Conservation (phyloP, 2,888 invertebrate species). For the Chloromyia formosa region DNA sequence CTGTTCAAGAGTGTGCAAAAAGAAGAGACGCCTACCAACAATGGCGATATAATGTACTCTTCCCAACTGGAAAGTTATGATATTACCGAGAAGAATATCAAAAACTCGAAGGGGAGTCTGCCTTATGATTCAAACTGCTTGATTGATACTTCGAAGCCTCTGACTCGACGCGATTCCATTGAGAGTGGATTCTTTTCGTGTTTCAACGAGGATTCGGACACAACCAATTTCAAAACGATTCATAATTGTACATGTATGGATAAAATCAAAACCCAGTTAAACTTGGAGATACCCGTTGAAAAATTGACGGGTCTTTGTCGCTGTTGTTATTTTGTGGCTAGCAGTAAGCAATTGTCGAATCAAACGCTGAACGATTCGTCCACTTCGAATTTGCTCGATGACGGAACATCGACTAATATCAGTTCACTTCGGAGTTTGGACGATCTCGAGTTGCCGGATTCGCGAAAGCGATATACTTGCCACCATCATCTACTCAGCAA, state of each 20-base stretch:
- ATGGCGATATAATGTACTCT: conserved; percentile 49
- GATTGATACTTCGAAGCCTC: conserved; percentile 57
- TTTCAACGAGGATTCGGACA: conserved; percentile 81
- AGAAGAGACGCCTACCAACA: conserved; percentile 44
- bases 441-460: conserved; percentile 66
- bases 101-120: conserved; percentile 55
- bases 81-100: conserved; percentile 55
- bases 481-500: conserved; percentile 62
- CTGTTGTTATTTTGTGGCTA: conserved; percentile 56
- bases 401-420: conserved; percentile 67
- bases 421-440: conserved; percentile 70
- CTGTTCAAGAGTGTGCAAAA: conserved; percentile 62
- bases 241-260: conserved; percentile 57
- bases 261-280: conserved; percentile 59
- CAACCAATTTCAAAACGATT: conserved; percentile 64
- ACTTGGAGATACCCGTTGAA: conserved; percentile 58
- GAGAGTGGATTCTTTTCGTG: conserved; percentile 92
- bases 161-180: conserved; percentile 83
- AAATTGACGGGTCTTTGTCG: conserved; percentile 62
- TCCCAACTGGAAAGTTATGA: conserved; percentile 50
- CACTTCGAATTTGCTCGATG: conserved; percentile 68
- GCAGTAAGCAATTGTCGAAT: conserved; percentile 50
- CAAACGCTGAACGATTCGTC: conserved; percentile 63
- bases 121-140: conserved; percentile 56
- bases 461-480: conserved; percentile 55